These are phyloP conservation scores for Erebia ligea DNA, from an alignment of 2,888 invertebrate species.

Conservation along the genomic window DNA sequence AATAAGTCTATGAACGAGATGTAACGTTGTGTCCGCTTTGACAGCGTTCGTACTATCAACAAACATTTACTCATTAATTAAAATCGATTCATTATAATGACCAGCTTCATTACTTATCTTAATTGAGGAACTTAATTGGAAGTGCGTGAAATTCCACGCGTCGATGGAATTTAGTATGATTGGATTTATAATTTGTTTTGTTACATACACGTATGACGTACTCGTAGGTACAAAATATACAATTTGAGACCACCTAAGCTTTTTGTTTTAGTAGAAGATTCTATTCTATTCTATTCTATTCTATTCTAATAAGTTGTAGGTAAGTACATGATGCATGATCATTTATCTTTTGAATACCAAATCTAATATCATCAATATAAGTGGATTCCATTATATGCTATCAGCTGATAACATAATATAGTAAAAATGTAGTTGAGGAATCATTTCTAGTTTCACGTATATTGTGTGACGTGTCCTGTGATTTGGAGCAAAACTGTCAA, in stretches of 20 bases:
- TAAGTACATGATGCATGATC: too few species aligned
- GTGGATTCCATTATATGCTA: not conserved
- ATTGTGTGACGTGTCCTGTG: not conserved
- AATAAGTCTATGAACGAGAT: not conserved
- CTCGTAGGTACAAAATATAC: too few species aligned
- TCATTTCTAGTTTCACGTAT: not conserved
- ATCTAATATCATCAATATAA: not conserved
- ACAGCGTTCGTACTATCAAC: not conserved
- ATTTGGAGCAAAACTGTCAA: too few species aligned
- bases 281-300: too few species aligned
- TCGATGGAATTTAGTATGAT: conserved; percentile 7
- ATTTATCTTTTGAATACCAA: not conserved
- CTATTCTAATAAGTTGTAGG: too few species aligned
- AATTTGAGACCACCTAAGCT: not conserved
- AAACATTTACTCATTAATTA: conserved; percentile 10
- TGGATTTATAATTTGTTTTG: conserved; percentile 16
- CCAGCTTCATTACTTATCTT: conserved; percentile 29
- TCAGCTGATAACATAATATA: not conserved
- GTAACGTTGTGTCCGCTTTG: not conserved
- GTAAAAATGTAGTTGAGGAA: not conserved
- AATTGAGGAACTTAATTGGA: conserved; percentile 18
- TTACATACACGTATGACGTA: not conserved
- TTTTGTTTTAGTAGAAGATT: not conserved
- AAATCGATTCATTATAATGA: not conserved
- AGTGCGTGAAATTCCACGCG: conserved; percentile 14